Base-by-base conservation (phyloP, 2,888 invertebrate genomes). In the Petrophora chlorosata region DNA sequence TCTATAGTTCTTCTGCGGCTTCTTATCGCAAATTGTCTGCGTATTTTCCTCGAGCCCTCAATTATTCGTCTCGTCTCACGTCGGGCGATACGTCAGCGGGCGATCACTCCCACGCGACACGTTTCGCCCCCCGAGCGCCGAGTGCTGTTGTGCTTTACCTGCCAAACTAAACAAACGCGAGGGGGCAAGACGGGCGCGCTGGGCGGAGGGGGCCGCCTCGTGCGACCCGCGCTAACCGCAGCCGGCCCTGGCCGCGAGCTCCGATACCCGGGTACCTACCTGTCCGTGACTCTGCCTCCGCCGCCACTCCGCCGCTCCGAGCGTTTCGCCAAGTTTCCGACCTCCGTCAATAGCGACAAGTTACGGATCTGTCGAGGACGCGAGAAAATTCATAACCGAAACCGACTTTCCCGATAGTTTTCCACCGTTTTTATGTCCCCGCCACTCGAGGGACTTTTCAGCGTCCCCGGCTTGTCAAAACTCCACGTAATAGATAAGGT, bases 101-200 rank as follows among this genome's bases (percentile, higher is more conserved):
- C 66, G 70, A 75, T 70, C 73, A 70, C 70, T 68, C 76, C 70
- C 76, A 71, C 77, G 72, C 72, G 73, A 68, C 72, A 70, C 69
- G 70, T 64, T 59, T 59, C 55, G 62, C 73, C 70, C 72, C 68
- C 39, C 32, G 40, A 26, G 42, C 12, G 40, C 30, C 39, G 25
- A 3, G 25, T 10, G 43, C 64, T 70, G 70, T 73, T 75, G 79
- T 74, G 76, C 76, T 77, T 79, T 82, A 84, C 83, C 84, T 85
- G 83, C 78, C 81, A 78, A 82, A 80, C 76, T 77, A 80, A 80
- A 81, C 79, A 79, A 75, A 74, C 73, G 71, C 67, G 70, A 53
- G 51, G 59, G 62, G 64, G 65, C 61, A 61, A 56, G 66, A 59
- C 59, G 64, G 52, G 52, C 55, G 58, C 54, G 59, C 54, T 55